Percentiles rank a stretch among this genome's conserved stretches.
Conservation (phyloP, 2,797 vertebrate genomes). For the Poliocrania exsul region DNA sequence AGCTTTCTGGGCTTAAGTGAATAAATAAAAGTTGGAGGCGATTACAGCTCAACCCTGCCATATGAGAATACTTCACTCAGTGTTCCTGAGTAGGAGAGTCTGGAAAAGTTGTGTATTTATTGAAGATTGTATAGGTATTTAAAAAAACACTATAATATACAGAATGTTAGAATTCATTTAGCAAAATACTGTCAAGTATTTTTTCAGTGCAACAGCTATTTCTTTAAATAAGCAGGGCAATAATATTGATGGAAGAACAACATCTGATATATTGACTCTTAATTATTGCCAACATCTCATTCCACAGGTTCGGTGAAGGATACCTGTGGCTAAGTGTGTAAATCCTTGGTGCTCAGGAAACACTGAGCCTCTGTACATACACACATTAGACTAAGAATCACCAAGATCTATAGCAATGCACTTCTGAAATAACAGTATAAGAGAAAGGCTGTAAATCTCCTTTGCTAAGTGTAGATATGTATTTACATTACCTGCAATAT, state of each 20-base stretch:
- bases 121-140: not conserved
- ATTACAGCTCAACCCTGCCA: not conserved
- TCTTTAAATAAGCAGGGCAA: not conserved
- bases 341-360: not conserved
- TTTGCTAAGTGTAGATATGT: not conserved
- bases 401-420: not conserved
- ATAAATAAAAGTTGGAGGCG: conserved; percentile 13
- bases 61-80: not conserved
- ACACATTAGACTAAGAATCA: not conserved
- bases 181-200: not conserved
- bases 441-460: not conserved
- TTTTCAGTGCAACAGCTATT: not conserved
- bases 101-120: not conserved
- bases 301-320: not conserved
- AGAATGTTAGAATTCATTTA: not conserved
- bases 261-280: not conserved
- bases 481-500: not conserved
- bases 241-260: not conserved
- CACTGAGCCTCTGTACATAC: not conserved
- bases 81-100: not conserved
- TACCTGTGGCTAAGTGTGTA: not conserved
- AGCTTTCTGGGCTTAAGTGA: conserved; percentile 7
- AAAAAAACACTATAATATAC: not conserved
- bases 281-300: not conserved
- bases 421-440: not conserved